Conservation (phyloP, 1,140 invertebrate genomes). For the Drosophila quadrilineata region DNA sequence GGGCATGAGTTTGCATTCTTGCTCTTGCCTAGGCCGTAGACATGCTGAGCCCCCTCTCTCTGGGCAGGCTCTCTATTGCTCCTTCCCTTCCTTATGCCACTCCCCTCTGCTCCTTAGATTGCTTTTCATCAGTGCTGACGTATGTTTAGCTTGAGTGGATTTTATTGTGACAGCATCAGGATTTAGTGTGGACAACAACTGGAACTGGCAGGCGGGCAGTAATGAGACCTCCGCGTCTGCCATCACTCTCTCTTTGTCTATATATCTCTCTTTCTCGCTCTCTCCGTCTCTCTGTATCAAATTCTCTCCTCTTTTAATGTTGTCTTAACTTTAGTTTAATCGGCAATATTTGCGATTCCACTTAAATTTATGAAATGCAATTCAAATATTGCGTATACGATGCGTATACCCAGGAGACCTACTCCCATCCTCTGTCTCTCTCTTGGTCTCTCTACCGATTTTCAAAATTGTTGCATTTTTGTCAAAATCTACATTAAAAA, state of each 20-base stretch:
- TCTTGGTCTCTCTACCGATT: too few species aligned
- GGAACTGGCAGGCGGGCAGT: constrained; percentile 67
- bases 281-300: background rate
- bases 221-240: constrained; percentile 46
- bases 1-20: constrained; percentile 13
- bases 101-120: too few species aligned
- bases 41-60: background rate
- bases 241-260: background rate
- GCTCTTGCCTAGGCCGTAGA: background rate
- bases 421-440: too few species aligned
- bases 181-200: constrained; percentile 71
- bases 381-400: constrained; percentile 57
- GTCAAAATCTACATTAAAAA: too few species aligned
- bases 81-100: too few species aligned
- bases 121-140: constrained; percentile 67
- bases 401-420: constrained; percentile 30
- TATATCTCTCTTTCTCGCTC: background rate
- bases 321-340: constrained; percentile 51
- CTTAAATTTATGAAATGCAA: constrained; percentile 64
- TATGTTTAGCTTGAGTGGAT: constrained; percentile 78
- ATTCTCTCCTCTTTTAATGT: constrained; percentile 15
- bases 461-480: too few species aligned
- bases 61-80: too few species aligned
- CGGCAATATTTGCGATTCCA: constrained; percentile 45
- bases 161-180: constrained; percentile 76